Conservation (phyloP, 2,888 invertebrate species). For the Dastarcus helophoroides region DNA sequence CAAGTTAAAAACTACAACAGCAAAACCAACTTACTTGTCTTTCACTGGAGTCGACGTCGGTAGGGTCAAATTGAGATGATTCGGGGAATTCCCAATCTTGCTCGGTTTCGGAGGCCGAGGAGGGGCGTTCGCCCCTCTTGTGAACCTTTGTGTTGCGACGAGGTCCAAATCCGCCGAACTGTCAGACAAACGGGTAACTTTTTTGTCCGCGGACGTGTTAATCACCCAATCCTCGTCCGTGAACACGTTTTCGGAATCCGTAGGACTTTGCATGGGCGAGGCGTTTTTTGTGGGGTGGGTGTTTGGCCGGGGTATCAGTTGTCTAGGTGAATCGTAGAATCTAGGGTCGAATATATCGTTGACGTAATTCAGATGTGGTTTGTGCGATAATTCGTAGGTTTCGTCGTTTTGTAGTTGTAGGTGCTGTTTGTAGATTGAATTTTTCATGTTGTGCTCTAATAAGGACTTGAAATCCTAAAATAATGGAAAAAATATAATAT, state of each 20-base stretch:
- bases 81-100: conserved; percentile 32
- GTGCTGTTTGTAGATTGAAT: conserved; percentile 19
- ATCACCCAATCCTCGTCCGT: conserved; percentile 57
- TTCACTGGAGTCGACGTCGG: conserved; percentile 9
- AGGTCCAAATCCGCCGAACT: conserved; percentile 47
- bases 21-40: conserved; percentile 8
- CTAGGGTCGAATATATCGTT: conserved; percentile 41
- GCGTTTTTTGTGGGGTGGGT: conserved; percentile 25
- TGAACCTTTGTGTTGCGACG: conserved; percentile 46
- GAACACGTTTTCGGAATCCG: conserved; percentile 54
- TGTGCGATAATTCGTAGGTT: conserved; percentile 22
- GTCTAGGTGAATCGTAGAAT: conserved; percentile 41
- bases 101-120: conserved; percentile 65
- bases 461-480: conserved; percentile 28
- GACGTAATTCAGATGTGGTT: conserved; percentile 30
- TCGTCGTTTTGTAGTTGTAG: conserved; percentile 23
- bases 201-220: conserved; percentile 37
- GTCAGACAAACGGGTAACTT: conserved; percentile 32
- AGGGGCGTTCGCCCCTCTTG: conserved; percentile 50
- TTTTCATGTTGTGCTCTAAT: conserved; percentile 26
- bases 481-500: conserved; percentile 3
- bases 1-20: conserved; percentile 1
- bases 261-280: conserved; percentile 50
- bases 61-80: conserved; percentile 37
- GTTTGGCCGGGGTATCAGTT: conserved; percentile 19